Evolutionary conservation across 2,888 invertebrate species (phyloP).

Genomic region (Amaurobius ferox): DNA sequence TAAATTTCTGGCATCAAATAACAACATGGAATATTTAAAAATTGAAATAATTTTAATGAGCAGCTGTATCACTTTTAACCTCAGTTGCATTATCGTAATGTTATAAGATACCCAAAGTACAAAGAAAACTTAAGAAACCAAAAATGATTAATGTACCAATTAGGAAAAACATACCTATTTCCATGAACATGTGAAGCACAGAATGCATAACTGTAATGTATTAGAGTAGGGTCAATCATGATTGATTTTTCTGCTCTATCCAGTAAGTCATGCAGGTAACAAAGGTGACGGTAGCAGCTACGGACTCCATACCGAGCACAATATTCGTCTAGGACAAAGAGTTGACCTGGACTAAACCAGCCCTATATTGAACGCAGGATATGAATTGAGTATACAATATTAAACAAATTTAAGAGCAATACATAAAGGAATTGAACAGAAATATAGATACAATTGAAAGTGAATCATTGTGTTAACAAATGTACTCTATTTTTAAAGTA

Average conservation of each 20-base stretch:
- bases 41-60: too few relatives aligned
- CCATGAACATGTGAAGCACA: conserved; percentile 99
- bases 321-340: conserved; percentile 98
- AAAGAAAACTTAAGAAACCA: neutral
- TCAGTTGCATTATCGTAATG: too few relatives aligned
- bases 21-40: too few relatives aligned
- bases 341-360: conserved; percentile 99
- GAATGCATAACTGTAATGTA: conserved; percentile 99
- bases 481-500: too few relatives aligned
- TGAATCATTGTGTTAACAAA: too few relatives aligned
- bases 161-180: conserved; percentile 86
- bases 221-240: conserved; percentile 98
- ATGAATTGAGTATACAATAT: too few relatives aligned
- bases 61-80: too few relatives aligned
- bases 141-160: neutral
- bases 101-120: too few relatives aligned
- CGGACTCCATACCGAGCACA: conserved; percentile 98
- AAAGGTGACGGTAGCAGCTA: conserved; percentile 96
- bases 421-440: too few relatives aligned
- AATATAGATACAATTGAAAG: too few relatives aligned
- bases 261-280: conserved; percentile 95
- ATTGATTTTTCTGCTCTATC: conserved; percentile 95
- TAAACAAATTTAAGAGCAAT: too few relatives aligned
- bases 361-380: conserved; percentile 85
- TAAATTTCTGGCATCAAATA: too few relatives aligned